Conservation (phyloP, 2,113 vertebrate species). For the Onychostruthus taczanowskii region DNA sequence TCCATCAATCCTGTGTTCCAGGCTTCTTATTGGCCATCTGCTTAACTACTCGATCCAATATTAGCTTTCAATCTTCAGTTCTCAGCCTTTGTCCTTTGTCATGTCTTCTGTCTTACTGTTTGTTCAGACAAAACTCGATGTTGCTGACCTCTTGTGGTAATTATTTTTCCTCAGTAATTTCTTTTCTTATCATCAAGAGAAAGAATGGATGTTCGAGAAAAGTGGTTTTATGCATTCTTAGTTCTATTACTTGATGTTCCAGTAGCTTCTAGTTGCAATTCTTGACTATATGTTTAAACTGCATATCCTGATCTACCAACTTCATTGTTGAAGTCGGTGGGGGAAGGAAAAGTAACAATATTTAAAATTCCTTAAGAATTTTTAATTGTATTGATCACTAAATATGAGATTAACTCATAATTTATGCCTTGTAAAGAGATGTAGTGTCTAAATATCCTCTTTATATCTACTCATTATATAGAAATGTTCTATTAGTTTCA, state of each 20-base stretch:
- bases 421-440: background rate
- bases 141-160: background rate
- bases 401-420: background rate
- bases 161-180: background rate
- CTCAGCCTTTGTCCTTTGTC: background rate
- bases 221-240: background rate
- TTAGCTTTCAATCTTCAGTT: background rate
- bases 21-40: background rate
- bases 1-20: background rate
- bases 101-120: background rate
- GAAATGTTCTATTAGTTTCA: background rate
- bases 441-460: background rate
- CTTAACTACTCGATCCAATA: background rate
- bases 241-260: background rate
- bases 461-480: background rate
- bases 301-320: background rate
- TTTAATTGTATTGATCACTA: background rate
- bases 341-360: background rate
- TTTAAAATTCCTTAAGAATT: background rate
- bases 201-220: background rate
- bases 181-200: background rate
- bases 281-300: background rate
- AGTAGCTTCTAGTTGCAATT: background rate
- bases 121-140: background rate
- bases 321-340: background rate